Conservation (phyloP, 2,797 vertebrate genomes). For the Pagetopsis macropterus region DNA sequence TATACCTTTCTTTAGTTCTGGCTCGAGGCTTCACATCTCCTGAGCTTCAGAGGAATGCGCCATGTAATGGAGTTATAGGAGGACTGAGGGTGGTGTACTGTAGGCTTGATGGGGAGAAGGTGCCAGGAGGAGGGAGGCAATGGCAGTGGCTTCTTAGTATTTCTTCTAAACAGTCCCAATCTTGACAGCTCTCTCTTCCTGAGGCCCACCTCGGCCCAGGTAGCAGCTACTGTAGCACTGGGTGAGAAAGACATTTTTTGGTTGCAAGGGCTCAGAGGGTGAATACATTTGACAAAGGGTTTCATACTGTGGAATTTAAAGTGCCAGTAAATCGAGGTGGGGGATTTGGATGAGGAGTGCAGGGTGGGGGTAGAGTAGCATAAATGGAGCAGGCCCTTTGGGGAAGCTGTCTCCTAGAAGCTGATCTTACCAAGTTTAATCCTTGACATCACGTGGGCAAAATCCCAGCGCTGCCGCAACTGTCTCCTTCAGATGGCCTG, state of each 20-base stretch:
- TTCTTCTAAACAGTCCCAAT: constrained; percentile 42
- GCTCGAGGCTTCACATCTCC: constrained; percentile 42
- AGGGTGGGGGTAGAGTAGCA: constrained; percentile 49
- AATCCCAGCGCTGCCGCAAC: constrained; percentile 70
- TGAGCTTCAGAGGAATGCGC: constrained; percentile 64
- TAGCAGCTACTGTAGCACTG: constrained; percentile 38
- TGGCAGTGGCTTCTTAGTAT: constrained; percentile 30
- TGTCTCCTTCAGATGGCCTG: constrained; percentile 64
- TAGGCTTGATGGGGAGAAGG: constrained; percentile 30
- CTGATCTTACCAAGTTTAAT: constrained; percentile 80
- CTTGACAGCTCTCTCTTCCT: constrained; percentile 58
- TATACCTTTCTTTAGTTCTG: constrained; percentile 39
- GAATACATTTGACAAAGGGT: constrained; percentile 71
- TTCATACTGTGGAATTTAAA: constrained; percentile 69
- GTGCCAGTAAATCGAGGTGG: constrained; percentile 54
- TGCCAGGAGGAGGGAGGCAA: constrained; percentile 16
- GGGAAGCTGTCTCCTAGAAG: constrained; percentile 72
- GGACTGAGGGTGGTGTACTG: constrained; percentile 37
- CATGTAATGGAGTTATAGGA: constrained; percentile 51
- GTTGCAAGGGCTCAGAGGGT: constrained; percentile 56
- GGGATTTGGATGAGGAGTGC: constrained; percentile 37
- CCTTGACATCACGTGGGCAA: constrained; percentile 78
- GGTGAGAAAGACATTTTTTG: constrained; percentile 51
- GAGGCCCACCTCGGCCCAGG: constrained; percentile 57
- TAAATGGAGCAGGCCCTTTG: constrained; percentile 68